Conservation (phyloP, 2,113 vertebrate species). For the Siniperca knerii region DNA sequence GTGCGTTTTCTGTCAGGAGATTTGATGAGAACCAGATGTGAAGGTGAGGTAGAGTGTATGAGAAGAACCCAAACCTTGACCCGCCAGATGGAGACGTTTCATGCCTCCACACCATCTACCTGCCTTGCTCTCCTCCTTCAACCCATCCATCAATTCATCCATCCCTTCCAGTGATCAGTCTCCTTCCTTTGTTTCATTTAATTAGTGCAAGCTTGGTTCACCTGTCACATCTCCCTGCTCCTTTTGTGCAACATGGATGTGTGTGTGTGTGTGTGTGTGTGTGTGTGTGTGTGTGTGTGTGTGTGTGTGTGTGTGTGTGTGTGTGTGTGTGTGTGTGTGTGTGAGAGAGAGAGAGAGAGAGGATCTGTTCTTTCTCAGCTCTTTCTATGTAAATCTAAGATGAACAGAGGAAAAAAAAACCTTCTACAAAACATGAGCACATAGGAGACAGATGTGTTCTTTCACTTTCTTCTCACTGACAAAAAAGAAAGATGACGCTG, state of each 20-base stretch:
- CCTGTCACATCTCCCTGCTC: not conserved
- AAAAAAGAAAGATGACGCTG: not conserved
- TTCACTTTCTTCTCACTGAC: conserved; percentile 5
- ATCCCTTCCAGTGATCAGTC: conserved; percentile 1
- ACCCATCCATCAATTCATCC: not conserved
- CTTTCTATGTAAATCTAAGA: conserved; percentile 48
- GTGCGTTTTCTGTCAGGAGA: conserved; percentile 32
- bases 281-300: not conserved
- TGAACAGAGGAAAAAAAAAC: conserved; percentile 11
- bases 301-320: not conserved
- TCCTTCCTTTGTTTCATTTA: conserved; percentile 17
- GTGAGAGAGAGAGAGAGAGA: not conserved
- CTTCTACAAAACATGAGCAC: conserved; percentile 25
- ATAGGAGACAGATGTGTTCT: conserved; percentile 30
- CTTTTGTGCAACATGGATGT: not conserved
- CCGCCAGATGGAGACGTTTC: conserved; percentile 59
- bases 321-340: conserved; percentile 1
- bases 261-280: conserved; percentile 2
- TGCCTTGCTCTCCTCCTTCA: conserved; percentile 17
- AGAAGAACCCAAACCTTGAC: conserved; percentile 41
- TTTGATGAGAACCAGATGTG: conserved; percentile 13
- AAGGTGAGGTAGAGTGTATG: conserved; percentile 9
- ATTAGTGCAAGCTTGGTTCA: conserved; percentile 9
- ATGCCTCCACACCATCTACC: conserved; percentile 13
- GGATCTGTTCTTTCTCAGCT: conserved; percentile 62